Evolutionary conservation across 2,888 invertebrate genomes (phyloP).

Genomic region (Spodoptera picta): DNA sequence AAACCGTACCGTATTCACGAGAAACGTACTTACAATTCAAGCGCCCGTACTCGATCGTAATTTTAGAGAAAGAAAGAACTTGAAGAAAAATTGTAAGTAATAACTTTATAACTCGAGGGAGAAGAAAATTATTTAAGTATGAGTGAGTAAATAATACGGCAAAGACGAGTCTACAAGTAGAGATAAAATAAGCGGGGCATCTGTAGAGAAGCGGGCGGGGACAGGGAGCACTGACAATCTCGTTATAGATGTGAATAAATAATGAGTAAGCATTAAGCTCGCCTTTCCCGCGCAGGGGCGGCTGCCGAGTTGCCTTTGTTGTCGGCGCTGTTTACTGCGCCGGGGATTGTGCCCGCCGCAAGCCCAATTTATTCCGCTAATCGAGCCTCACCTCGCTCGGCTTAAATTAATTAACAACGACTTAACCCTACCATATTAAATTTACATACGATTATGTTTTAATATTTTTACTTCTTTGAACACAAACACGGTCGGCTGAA

Average conservation of each 20-base stretch:
- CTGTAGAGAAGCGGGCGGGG: constrained; percentile 63
- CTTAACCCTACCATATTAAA: constrained; percentile 74
- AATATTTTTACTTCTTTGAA: constrained; percentile 47
- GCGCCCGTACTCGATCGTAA: constrained; percentile 50
- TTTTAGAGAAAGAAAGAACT: constrained; percentile 64
- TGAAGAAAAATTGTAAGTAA: constrained; percentile 74
- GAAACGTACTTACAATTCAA: constrained; percentile 50
- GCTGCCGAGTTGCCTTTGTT: constrained; percentile 81
- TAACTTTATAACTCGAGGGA: constrained; percentile 74
- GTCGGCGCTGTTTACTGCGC: constrained; percentile 81
- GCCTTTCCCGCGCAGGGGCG: constrained; percentile 70
- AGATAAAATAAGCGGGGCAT: constrained; percentile 74
- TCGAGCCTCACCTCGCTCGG: constrained; percentile 80
- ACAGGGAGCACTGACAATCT: constrained; percentile 84
- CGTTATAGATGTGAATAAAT: constrained; percentile 88
- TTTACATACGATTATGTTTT: constrained; percentile 55
- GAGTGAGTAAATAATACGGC: constrained; percentile 70
- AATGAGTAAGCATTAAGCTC: constrained; percentile 85
- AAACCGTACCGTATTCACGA: constrained; percentile 55
- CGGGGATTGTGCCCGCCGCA: constrained; percentile 79
- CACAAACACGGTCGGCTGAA: constrained; percentile 1
- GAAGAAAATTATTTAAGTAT: constrained; percentile 75
- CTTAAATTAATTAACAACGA: constrained; percentile 84
- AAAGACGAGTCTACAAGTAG: constrained; percentile 60
- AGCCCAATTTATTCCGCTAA: constrained; percentile 86